These are phyloP conservation scores for Xiphophorus maculatus DNA, from an alignment of 2,113 vertebrate species.

Conservation along the genomic window DNA sequence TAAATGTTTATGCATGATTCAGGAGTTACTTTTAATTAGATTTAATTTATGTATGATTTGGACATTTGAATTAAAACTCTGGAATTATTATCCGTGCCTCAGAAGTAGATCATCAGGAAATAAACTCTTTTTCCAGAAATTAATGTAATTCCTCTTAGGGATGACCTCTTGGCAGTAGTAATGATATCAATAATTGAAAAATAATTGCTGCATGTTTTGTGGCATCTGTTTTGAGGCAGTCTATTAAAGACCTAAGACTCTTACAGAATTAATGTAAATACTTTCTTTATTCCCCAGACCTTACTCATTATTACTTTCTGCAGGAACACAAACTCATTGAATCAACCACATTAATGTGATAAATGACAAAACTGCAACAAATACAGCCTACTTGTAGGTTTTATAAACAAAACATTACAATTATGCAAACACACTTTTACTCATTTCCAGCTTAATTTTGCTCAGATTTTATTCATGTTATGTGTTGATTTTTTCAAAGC, in stretches of 20 bases:
- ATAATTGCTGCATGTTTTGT: neutral
- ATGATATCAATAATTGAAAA: neutral
- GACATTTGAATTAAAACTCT: slow-evolving; percentile 29
- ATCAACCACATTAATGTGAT: slow-evolving; percentile 6
- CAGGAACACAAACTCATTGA: slow-evolving; percentile 2
- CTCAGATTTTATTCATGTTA: slow-evolving; percentile 11
- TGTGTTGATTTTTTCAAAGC: slow-evolving; percentile 14
- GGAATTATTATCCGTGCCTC: slow-evolving; percentile 19
- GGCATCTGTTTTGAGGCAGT: neutral
- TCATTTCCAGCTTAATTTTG: slow-evolving; percentile 12
- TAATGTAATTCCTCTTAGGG: neutral
- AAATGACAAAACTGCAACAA: slow-evolving; percentile 19
- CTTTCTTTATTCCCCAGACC: slow-evolving; percentile 26
- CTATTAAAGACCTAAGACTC: neutral
- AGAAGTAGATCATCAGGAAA: slow-evolving; percentile 8
- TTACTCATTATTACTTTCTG: neutral
- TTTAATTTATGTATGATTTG: slow-evolving; percentile 43
- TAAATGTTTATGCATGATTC: slow-evolving; percentile 42
- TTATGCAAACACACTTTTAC: neutral
- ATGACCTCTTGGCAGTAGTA: neutral
- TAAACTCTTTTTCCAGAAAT: neutral
- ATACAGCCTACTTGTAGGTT: slow-evolving; percentile 15
- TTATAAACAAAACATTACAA: slow-evolving; percentile 8
- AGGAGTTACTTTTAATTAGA: slow-evolving; percentile 31
- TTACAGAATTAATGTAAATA: slow-evolving; percentile 24